A percentile compares a stretch with the other conserved stretches of the same genome.
Evolutionary conservation across 2,113 vertebrate genomes (phyloP).

Genomic region (Terrapene triunguis): DNA sequence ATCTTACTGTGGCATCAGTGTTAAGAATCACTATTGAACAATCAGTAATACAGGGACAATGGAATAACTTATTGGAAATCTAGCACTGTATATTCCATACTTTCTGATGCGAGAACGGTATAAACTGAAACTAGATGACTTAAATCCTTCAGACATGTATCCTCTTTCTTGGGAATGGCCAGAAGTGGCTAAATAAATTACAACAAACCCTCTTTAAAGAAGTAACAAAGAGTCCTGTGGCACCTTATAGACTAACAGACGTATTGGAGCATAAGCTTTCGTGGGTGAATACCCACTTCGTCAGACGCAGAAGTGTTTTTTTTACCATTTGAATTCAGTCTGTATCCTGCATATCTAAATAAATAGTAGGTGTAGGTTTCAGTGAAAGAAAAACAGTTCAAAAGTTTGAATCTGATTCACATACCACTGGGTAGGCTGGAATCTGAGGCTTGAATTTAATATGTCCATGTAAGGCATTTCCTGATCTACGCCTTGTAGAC

Average conservation of each 20-base stretch:
- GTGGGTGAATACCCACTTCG: too few species aligned
- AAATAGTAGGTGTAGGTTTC: slow-evolving; percentile 19
- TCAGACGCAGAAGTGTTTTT: neutral
- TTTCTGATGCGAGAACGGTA: slow-evolving; percentile 28
- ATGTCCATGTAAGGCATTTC: slow-evolving; percentile 40
- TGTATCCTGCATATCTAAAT: slow-evolving; percentile 15
- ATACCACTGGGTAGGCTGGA: neutral
- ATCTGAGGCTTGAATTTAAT: neutral
- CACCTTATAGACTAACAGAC: too few species aligned
- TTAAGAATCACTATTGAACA: neutral
- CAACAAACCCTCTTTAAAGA: slow-evolving; percentile 40
- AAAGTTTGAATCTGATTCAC: slow-evolving; percentile 32
- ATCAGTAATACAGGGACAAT: neutral
- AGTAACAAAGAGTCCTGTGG: neutral
- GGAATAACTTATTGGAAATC: neutral
- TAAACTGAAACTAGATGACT: slow-evolving; percentile 36
- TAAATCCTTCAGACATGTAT: slow-evolving; percentile 13
- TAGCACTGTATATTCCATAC: neutral
- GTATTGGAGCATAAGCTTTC: too few species aligned
- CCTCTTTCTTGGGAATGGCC: slow-evolving; percentile 15
- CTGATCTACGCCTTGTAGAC: neutral
- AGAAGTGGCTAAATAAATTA: slow-evolving; percentile 47
- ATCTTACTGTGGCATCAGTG: neutral
- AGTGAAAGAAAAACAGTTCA: slow-evolving; percentile 23
- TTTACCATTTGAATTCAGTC: neutral